A percentile compares a stretch with the other conserved stretches of the same genome.
Conservation (phyloP, 2,797 vertebrate genomes). For the Trematomus bernacchii region DNA sequence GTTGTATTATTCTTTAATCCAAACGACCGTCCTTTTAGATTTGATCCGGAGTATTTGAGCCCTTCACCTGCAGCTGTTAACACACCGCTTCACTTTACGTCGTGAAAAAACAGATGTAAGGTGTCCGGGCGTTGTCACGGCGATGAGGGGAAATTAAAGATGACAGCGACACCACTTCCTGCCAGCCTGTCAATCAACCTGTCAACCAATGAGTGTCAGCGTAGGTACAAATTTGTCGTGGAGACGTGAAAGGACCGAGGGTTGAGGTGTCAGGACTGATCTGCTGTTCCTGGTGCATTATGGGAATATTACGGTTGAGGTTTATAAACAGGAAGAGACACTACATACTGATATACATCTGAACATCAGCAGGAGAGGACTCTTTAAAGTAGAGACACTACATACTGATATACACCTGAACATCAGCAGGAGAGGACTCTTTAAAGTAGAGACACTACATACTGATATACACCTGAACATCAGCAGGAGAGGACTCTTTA, state of each 20-base stretch:
- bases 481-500: too few relatives aligned
- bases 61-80: constrained; percentile 50
- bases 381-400: too few relatives aligned
- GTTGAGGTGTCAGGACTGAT: constrained; percentile 25
- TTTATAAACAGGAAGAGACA: constrained; percentile 21
- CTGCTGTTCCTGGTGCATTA: constrained; percentile 19
- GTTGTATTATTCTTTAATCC: too few relatives aligned
- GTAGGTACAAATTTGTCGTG: constrained; percentile 45
- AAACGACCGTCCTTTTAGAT: too few relatives aligned
- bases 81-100: constrained; percentile 3
- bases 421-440: too few relatives aligned
- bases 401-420: too few relatives aligned
- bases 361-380: too few relatives aligned
- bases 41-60: constrained; percentile 13
- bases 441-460: too few relatives aligned
- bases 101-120: constrained; percentile 53
- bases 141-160: constrained; percentile 67
- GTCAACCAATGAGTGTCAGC: constrained; percentile 66
- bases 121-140: constrained; percentile 51
- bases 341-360: too few relatives aligned
- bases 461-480: too few relatives aligned
- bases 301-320: constrained; percentile 19
- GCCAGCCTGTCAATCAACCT: constrained; percentile 69
- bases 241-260: constrained; percentile 20
- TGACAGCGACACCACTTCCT: constrained; percentile 63